A percentile compares a stretch with the other conserved stretches of the same genome.
These are phyloP conservation scores for Crematogaster levior DNA, from an alignment of 2,888 invertebrate species.

Conservation along the genomic window DNA sequence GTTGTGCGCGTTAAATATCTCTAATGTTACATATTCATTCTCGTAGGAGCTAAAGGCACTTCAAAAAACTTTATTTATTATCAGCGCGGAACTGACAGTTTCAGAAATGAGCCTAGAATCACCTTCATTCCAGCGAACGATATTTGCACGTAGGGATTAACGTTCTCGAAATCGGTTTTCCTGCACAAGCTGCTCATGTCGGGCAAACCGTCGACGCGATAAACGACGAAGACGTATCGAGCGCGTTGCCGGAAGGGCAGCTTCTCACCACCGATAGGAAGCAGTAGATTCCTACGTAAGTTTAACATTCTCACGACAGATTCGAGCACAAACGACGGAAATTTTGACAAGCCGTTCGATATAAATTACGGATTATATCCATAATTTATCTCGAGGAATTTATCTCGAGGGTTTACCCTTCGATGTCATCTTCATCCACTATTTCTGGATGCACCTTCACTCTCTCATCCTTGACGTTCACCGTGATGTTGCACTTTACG, in stretches of 20 bases:
- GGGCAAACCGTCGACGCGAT: conserved; percentile 87
- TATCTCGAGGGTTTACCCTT: conserved; percentile 86
- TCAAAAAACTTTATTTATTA: neutral
- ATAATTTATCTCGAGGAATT: neutral
- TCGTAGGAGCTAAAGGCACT: neutral
- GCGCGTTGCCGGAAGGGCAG: conserved; percentile 86
- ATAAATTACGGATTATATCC: conserved; percentile 7
- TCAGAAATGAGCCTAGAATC: neutral
- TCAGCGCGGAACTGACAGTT: neutral
- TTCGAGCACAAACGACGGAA: neutral
- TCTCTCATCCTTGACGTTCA: conserved; percentile 90
- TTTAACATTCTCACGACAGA: conserved; percentile 12
- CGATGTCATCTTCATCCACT: conserved; percentile 90
- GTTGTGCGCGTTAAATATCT: neutral
- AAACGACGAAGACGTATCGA: conserved; percentile 86
- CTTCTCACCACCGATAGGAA: conserved; percentile 88
- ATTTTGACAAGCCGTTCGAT: neutral
- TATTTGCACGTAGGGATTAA: conserved; percentile 87
- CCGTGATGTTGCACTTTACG: conserved; percentile 92
- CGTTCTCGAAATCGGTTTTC: conserved; percentile 76
- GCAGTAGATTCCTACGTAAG: conserved; percentile 88
- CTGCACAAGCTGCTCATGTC: conserved; percentile 72
- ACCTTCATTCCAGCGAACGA: conserved; percentile 88
- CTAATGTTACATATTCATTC: neutral
- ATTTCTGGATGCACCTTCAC: conserved; percentile 87